These are phyloP conservation scores for Sebastes glaucus DNA, from an alignment of 2,797 vertebrate genomes.

Conservation along the genomic window DNA sequence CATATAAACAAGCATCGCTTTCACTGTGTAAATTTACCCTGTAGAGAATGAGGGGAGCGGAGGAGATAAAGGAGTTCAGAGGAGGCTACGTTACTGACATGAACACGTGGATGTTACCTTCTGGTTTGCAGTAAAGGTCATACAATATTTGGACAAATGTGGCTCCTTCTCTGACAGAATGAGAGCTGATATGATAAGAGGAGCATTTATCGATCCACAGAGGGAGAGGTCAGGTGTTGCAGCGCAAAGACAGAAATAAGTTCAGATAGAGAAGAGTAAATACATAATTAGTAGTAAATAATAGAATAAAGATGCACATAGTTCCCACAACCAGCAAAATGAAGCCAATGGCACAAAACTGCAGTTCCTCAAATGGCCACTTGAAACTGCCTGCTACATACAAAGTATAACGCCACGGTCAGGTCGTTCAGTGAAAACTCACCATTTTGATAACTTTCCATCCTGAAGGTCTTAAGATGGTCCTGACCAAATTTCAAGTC, in stretches of 20 bases:
- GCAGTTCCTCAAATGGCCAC: too few relatives aligned
- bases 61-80: not conserved
- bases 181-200: not conserved
- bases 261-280: not conserved
- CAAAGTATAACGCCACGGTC: too few relatives aligned
- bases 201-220: not conserved
- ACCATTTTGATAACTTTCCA: too few relatives aligned
- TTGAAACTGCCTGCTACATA: too few relatives aligned
- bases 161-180: not conserved
- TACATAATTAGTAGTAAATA: not conserved
- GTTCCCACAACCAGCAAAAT: too few relatives aligned
- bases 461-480: too few relatives aligned
- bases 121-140: not conserved
- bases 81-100: not conserved
- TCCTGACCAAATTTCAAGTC: too few relatives aligned
- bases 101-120: not conserved
- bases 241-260: too few relatives aligned
- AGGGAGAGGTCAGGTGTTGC: too few relatives aligned
- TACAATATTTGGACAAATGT: not conserved
- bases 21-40: not conserved
- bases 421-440: too few relatives aligned
- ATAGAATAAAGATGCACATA: too few relatives aligned
- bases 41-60: not conserved
- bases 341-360: too few relatives aligned
- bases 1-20: not conserved